Conservation (phyloP, 2,113 vertebrate genomes). For the Engraulis encrasicolus region DNA sequence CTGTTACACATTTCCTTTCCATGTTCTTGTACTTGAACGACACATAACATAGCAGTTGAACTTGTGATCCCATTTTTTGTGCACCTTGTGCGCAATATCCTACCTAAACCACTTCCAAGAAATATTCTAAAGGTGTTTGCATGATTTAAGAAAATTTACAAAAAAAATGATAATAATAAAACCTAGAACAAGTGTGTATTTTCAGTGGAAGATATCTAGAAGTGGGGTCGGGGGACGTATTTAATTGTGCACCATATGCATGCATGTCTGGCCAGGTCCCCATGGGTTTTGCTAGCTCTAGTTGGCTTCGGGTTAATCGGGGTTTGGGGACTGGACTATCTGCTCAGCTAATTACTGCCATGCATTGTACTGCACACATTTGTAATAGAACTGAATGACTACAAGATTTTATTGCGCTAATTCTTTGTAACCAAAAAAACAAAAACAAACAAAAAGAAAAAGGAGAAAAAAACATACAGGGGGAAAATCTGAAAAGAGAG, state of each 20-base stretch:
- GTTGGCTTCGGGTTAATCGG: constrained; percentile 85
- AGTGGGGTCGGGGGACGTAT: constrained; percentile 81
- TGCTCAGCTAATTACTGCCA: constrained; percentile 99
- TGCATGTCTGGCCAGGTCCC: constrained; percentile 87
- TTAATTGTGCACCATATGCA: constrained; percentile 93
- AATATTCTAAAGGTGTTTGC: constrained; percentile 79
- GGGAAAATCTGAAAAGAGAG: no score
- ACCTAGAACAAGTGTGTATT: constrained; percentile 64
- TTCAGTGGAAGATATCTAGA: constrained; percentile 72
- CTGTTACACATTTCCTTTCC: constrained; percentile 66
- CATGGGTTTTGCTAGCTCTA: constrained; percentile 83
- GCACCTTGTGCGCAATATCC: constrained; percentile 70
- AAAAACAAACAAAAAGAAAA: constrained; percentile 25
- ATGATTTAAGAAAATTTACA: constrained; percentile 66
- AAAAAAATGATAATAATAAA: no score
- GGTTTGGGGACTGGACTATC: constrained; percentile 83
- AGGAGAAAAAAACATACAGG: constrained; percentile 30
- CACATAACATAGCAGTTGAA: constrained; percentile 72
- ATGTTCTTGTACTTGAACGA: constrained; percentile 74
- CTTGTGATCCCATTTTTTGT: constrained; percentile 73
- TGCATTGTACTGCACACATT: constrained; percentile 91
- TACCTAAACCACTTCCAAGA: constrained; percentile 78
- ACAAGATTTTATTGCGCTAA: constrained; percentile 81
- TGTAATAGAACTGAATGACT: constrained; percentile 82
- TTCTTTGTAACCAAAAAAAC: constrained; percentile 57